These are phyloP conservation scores for Falco biarmicus DNA, from an alignment of 2,797 vertebrate genomes.

Conservation along the genomic window DNA sequence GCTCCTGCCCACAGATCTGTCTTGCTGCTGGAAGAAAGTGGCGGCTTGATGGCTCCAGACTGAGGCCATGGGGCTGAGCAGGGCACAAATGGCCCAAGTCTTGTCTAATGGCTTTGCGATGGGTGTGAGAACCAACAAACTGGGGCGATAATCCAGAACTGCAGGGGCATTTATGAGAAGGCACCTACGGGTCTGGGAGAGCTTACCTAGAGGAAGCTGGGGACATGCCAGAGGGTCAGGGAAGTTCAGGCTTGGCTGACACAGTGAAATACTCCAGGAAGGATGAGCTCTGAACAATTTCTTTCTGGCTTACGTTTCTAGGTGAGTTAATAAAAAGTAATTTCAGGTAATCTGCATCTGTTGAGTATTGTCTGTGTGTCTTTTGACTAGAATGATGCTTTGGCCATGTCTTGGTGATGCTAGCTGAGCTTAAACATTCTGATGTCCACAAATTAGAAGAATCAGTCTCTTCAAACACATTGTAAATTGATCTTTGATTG, in stretches of 20 bases:
- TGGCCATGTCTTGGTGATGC: not conserved
- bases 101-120: not conserved
- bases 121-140: not conserved
- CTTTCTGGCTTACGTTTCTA: not conserved
- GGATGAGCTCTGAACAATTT: not conserved
- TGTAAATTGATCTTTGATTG: conserved; percentile 66
- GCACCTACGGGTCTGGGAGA: not conserved
- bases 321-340: conserved; percentile 28
- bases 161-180: not conserved
- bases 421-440: conserved; percentile 13
- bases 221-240: fast-evolving
- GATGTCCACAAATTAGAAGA: conserved; percentile 24
- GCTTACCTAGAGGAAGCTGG: not conserved
- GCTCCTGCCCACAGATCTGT: not conserved
- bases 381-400: not conserved
- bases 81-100: fast-evolving
- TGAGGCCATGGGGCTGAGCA: not conserved
- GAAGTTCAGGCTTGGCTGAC: not conserved
- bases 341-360: not conserved
- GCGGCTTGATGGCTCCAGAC: not conserved
- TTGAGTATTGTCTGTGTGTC: not conserved
- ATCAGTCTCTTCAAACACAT: conserved; percentile 25
- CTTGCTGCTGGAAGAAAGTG: not conserved
- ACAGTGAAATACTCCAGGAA: not conserved
- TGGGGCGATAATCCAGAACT: fast-evolving